These are phyloP conservation scores for Montipora foliosa DNA, from an alignment of 64 coral and sea anemone species.

Conservation along the genomic window DNA sequence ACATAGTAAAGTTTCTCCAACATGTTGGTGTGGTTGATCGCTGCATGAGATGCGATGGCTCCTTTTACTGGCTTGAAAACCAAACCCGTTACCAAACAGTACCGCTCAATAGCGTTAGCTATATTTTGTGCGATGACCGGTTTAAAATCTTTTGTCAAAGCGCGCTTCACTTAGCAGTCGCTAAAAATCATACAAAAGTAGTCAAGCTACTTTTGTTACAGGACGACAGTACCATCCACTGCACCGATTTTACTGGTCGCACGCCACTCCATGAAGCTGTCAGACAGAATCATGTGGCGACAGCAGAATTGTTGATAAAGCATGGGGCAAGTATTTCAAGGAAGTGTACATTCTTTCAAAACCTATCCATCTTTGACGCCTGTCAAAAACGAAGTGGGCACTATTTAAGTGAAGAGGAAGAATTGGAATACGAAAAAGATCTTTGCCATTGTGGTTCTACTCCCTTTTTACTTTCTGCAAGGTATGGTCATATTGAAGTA, in stretches of 20 bases:
- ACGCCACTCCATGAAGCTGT: slow-evolving; percentile 58
- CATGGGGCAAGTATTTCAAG: slow-evolving; percentile 13
- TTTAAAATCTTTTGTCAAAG: slow-evolving; percentile 40
- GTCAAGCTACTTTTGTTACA: neutral
- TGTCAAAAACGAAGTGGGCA: too few relatives aligned
- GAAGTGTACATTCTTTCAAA: slow-evolving; percentile 28
- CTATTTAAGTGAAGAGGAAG: neutral
- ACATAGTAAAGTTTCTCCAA: neutral
- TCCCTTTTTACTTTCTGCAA: slow-evolving; percentile 44
- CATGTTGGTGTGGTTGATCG: neutral
- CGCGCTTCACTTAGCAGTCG: slow-evolving; percentile 50
- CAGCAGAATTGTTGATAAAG: neutral
- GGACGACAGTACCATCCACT: neutral
- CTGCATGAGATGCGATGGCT: slow-evolving; percentile 47
- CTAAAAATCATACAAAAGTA: slow-evolving; percentile 28
- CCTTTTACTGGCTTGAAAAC: slow-evolving; percentile 40
- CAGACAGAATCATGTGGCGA: neutral
- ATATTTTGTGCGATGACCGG: slow-evolving; percentile 34
- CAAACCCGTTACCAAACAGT: neutral
- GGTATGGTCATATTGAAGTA: slow-evolving; percentile 16
- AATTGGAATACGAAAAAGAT: neutral
- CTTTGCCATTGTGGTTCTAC: neutral
- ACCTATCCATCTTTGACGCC: neutral
- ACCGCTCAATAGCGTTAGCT: neutral
- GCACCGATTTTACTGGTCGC: slow-evolving; percentile 49